Evolutionary conservation across 2,797 vertebrate species (phyloP).

Genomic region (Onychomys arenicola): DNA sequence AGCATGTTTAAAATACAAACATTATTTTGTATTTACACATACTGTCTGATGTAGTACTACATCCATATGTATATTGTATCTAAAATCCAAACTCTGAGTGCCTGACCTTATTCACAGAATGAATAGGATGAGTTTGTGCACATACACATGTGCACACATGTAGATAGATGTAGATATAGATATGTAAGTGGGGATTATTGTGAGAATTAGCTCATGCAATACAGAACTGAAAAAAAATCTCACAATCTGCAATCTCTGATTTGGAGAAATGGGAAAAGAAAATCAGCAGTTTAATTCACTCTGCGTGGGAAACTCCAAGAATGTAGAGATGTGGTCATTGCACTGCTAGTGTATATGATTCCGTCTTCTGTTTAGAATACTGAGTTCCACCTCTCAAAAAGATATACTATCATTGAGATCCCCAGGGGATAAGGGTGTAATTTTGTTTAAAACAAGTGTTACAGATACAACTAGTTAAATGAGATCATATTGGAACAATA

Average conservation of each 20-base stretch:
- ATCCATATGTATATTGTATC: background rate
- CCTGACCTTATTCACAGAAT: background rate
- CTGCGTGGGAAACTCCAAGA: background rate
- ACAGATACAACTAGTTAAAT: background rate
- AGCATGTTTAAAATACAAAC: background rate
- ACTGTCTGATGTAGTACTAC: background rate
- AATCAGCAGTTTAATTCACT: background rate
- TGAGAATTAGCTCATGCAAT: background rate
- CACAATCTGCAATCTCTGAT: background rate
- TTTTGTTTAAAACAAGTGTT: background rate
- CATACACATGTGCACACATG: too few relatives aligned
- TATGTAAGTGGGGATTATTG: background rate
- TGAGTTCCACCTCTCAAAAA: background rate
- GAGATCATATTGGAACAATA: background rate
- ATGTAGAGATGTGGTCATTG: background rate
- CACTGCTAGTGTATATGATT: background rate
- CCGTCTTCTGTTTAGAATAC: background rate
- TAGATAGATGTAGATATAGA: background rate
- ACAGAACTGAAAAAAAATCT: background rate
- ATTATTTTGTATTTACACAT: background rate
- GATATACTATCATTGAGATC: too few relatives aligned
- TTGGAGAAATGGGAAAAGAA: background rate
- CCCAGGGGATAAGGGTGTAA: background rate
- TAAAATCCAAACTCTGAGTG: background rate
- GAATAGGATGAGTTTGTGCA: background rate